phyloP scores from a whole-genome alignment of 2,797 vertebrate genomes.

The Enteromius radiatus region DNA sequence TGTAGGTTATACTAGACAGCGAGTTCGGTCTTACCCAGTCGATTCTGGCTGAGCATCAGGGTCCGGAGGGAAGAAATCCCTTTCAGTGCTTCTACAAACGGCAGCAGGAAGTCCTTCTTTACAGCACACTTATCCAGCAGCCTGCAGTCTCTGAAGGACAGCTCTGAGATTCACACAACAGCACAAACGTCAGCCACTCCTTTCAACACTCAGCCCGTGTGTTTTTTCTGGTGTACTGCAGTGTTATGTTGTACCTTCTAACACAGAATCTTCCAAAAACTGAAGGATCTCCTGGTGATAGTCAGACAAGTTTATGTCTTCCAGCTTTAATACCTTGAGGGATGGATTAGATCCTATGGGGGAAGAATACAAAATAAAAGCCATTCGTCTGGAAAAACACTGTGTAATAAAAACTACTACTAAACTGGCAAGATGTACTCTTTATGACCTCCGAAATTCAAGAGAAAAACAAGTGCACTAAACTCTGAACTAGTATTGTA shows the following conservation, averaged over 20 bases:
- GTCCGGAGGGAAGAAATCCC: constrained; percentile 80
- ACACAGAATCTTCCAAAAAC: constrained; percentile 78
- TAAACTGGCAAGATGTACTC: background rate
- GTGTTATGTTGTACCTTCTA: constrained; percentile 81
- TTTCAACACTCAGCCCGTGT: background rate
- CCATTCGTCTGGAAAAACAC: background rate
- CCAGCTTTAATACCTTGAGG: constrained; percentile 82
- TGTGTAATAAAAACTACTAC: background rate
- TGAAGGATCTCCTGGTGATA: constrained; percentile 84
- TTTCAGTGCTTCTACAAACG: constrained; percentile 83
- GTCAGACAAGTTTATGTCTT: constrained; percentile 87
- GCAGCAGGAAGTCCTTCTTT: constrained; percentile 75
- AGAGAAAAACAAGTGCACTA: background rate
- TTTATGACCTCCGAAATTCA: background rate
- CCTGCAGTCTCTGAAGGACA: constrained; percentile 87
- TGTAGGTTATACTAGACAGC: too few species aligned
- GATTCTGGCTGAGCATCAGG: constrained; percentile 87
- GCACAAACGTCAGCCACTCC: background rate
- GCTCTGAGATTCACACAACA: constrained; percentile 74
- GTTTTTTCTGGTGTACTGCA: background rate
- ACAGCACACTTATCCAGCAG: constrained; percentile 84
- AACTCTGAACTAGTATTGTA: too few species aligned
- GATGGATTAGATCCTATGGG: constrained; percentile 77
- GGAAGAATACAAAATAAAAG: constrained; percentile 2
- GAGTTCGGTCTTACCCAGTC: constrained; percentile 78